Evolutionary conservation across 2,113 vertebrate genomes (phyloP).

Genomic region (Coracopsis vasa): DNA sequence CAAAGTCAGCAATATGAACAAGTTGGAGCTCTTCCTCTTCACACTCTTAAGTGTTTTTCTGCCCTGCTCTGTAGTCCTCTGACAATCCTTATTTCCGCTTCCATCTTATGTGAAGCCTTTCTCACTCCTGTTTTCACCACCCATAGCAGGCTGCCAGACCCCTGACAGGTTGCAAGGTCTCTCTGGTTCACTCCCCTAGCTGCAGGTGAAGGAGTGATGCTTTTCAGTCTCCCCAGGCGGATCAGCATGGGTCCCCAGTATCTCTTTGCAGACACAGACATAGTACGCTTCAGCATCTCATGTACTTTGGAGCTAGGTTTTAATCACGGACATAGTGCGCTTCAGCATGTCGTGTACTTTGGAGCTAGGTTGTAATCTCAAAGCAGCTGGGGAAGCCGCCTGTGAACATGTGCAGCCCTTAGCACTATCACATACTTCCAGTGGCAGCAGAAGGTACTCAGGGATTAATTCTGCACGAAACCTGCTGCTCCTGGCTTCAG

Average conservation of each 20-base stretch:
- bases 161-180: neutral
- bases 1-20: slow-evolving; percentile 17
- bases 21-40: neutral
- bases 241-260: neutral
- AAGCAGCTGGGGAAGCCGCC: slow-evolving; percentile 31
- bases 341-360: neutral
- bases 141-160: neutral
- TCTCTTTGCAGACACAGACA: neutral
- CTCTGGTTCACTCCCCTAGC: neutral
- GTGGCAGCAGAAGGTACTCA: neutral
- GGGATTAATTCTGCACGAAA: slow-evolving; percentile 20
- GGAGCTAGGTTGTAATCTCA: neutral
- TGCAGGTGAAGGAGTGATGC: neutral
- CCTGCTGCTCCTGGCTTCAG: slow-evolving; percentile 39
- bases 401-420: slow-evolving; percentile 22
- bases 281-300: fast-evolving
- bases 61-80: neutral
- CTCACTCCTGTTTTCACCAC: fast-evolving
- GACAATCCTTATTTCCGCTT: neutral
- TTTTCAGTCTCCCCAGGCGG: neutral
- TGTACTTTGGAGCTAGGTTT: neutral
- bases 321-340: fast-evolving
- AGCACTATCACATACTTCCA: neutral
- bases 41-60: neutral
- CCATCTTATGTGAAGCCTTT: neutral